These are phyloP conservation scores for Lasius platythorax DNA, from an alignment of 2,888 invertebrate species.

Conservation along the genomic window DNA sequence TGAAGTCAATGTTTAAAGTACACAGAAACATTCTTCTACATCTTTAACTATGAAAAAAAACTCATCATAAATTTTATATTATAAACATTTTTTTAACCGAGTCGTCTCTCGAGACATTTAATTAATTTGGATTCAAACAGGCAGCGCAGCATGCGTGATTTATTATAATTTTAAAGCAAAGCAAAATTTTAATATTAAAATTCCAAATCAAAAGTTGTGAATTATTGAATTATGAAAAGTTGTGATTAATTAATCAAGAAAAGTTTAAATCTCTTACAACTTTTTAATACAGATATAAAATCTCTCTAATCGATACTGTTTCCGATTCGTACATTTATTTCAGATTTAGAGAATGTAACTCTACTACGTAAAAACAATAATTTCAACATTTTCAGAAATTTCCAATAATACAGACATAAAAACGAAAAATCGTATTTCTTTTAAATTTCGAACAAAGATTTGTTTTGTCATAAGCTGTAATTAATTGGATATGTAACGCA, in stretches of 20 bases:
- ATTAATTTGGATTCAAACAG: not conserved
- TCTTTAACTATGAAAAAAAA: not conserved
- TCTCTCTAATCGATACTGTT: not conserved
- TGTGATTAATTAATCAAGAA: not conserved
- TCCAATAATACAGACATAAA: not conserved
- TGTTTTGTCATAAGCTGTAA: not conserved
- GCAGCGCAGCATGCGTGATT: not conserved
- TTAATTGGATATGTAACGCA: not conserved
- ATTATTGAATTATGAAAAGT: not conserved
- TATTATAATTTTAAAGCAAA: not conserved
- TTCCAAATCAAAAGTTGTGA: not conserved
- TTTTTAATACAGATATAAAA: not conserved
- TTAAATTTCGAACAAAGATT: not conserved
- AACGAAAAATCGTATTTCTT: not conserved
- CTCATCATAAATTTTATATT: not conserved
- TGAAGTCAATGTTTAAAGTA: not conserved
- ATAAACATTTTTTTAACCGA: not conserved
- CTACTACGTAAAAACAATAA: not conserved
- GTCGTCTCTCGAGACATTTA: not conserved
- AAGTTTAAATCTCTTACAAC: not conserved
- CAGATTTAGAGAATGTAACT: not conserved
- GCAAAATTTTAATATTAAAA: not conserved
- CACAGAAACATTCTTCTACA: not conserved
- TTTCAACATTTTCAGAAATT: not conserved
- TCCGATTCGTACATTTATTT: not conserved